These are phyloP conservation scores for Leptopilina clavipes DNA, from an alignment of 1,140 invertebrate species.

Conservation along the genomic window DNA sequence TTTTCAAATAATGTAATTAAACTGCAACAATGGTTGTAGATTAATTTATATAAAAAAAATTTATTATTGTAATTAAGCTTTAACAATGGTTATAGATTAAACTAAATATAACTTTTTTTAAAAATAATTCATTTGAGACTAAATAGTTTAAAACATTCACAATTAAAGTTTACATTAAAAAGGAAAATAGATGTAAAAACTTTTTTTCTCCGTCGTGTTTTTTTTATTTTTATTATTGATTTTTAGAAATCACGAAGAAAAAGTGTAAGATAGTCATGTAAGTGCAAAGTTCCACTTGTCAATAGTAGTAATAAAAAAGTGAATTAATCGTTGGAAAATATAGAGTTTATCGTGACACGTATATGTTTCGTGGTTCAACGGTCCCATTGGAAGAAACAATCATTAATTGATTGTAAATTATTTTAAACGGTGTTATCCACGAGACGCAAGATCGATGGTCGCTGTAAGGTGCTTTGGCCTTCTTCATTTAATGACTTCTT, in stretches of 20 bases:
- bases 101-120: too few species aligned
- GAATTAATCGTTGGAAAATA: constrained; percentile 10
- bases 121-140: too few species aligned
- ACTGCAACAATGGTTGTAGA: too few species aligned
- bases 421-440: constrained; percentile 20
- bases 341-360: constrained; percentile 16
- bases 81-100: too few species aligned
- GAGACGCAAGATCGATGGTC: neutral
- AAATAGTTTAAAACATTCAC: too few species aligned
- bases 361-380: constrained; percentile 22
- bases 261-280: neutral
- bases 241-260: neutral
- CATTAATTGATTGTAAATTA: constrained; percentile 15
- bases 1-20: too few species aligned
- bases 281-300: constrained; percentile 25
- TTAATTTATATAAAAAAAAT: too few species aligned
- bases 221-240: constrained; percentile 6
- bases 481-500: neutral
- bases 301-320: constrained; percentile 20
- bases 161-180: too few species aligned
- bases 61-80: too few species aligned
- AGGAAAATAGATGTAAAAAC: too few species aligned
- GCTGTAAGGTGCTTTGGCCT: constrained; percentile 8
- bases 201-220: neutral
- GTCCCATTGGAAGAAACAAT: neutral